Conservation (phyloP, 2,113 vertebrate species). For the Poeciliopsis retropinna region DNA sequence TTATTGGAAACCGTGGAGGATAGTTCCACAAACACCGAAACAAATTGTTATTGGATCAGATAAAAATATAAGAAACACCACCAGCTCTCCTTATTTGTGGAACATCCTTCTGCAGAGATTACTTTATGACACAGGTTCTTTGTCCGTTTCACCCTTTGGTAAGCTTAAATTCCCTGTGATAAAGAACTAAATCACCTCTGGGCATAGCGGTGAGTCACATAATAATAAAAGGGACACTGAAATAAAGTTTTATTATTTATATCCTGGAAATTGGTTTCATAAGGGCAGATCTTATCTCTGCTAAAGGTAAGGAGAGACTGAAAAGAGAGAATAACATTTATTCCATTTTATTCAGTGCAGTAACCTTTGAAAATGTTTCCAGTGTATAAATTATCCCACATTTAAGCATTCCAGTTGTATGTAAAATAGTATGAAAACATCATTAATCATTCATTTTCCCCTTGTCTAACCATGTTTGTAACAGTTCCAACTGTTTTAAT, state of each 20-base stretch:
- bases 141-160: constrained; percentile 22
- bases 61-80: constrained; percentile 13
- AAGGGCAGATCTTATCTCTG: constrained; percentile 66
- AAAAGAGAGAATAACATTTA: constrained; percentile 37
- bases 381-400: not conserved
- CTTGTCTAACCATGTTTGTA: not conserved
- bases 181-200: constrained; percentile 63
- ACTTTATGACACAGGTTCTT: constrained; percentile 17
- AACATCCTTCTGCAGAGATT: constrained; percentile 13
- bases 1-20: constrained; percentile 3
- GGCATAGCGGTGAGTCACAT: constrained; percentile 62
- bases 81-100: constrained; percentile 28
- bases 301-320: constrained; percentile 46
- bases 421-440: not conserved
- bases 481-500: not conserved
- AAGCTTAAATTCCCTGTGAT: constrained; percentile 42
- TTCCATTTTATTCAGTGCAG: constrained; percentile 42
- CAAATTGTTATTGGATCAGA: constrained; percentile 40
- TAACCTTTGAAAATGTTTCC: constrained; percentile 43
- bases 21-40: constrained; percentile 7
- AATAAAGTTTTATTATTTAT: constrained; percentile 84
- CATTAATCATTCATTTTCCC: not conserved
- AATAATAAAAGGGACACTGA: constrained; percentile 76
- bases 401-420: not conserved
- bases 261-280: constrained; percentile 78